Conservation (phyloP, 2,888 invertebrate species). For the Eupithecia insigniata region DNA sequence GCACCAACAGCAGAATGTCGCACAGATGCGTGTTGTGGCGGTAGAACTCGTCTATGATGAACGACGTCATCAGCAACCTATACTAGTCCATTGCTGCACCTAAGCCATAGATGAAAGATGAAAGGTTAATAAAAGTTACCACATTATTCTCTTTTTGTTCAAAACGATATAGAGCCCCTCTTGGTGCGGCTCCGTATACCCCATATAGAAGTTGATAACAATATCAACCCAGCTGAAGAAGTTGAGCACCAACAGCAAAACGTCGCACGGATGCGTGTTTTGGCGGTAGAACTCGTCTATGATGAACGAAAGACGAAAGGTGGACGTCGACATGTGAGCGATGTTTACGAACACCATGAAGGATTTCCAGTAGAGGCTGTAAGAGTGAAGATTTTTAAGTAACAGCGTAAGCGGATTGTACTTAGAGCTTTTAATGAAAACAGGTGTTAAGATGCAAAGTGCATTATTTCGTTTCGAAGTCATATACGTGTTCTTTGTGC, state of each 20-base stretch:
- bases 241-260: slow-evolving; percentile 52
- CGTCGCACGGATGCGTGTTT: slow-evolving; percentile 47
- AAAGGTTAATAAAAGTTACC: too few species aligned
- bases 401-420: too few species aligned
- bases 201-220: slow-evolving; percentile 62
- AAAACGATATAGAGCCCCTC: slow-evolving; percentile 51
- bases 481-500: too few species aligned
- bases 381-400: neutral
- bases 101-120: too few species aligned
- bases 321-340: slow-evolving; percentile 54
- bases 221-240: slow-evolving; percentile 62
- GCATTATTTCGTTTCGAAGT: too few species aligned
- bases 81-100: too few species aligned
- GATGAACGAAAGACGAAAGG: slow-evolving; percentile 57
- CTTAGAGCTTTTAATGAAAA: too few species aligned
- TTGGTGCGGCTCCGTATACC: slow-evolving; percentile 50
- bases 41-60: slow-evolving; percentile 47
- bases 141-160: slow-evolving; percentile 51
- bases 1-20: slow-evolving; percentile 53
- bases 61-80: slow-evolving; percentile 33
- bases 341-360: slow-evolving; percentile 57
- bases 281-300: slow-evolving; percentile 43
- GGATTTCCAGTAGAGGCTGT: slow-evolving; percentile 60
- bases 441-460: too few species aligned
- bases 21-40: slow-evolving; percentile 33